These are phyloP conservation scores for Centropus bengalensis DNA, from an alignment of 2,113 vertebrate species.

Conservation along the genomic window DNA sequence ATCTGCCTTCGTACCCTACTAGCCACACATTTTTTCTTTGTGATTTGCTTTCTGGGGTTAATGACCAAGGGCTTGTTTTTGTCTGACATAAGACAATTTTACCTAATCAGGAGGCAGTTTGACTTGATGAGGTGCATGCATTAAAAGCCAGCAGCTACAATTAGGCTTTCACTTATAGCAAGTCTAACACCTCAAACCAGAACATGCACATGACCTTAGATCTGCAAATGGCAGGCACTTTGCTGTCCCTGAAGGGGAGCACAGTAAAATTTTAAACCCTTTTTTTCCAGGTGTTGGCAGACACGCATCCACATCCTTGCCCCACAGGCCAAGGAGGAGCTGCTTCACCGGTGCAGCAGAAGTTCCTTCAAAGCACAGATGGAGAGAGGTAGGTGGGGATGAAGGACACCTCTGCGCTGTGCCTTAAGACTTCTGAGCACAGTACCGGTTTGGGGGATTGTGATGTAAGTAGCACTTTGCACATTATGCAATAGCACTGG, in stretches of 20 bases:
- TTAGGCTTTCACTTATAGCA: background rate
- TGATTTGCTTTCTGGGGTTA: background rate
- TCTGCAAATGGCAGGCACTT: background rate
- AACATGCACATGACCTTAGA: background rate
- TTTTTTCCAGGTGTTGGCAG: background rate
- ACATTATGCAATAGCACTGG: accelerated
- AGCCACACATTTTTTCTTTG: background rate
- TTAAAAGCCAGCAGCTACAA: background rate
- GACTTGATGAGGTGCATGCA: background rate
- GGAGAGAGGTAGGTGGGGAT: background rate
- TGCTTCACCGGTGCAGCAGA: background rate
- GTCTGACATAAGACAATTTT: background rate
- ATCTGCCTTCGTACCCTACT: background rate
- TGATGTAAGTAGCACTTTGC: background rate
- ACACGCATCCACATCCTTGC: background rate
- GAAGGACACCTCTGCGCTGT: background rate
- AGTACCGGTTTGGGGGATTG: background rate
- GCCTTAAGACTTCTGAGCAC: background rate
- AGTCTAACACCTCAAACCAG: background rate
- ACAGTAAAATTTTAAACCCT: background rate
- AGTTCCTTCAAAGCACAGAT: background rate
- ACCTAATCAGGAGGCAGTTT: background rate
- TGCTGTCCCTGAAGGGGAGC: background rate
- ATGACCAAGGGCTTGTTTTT: background rate
- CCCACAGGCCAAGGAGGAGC: background rate